A percentile compares a stretch with the other conserved stretches of the same genome.
These are phyloP conservation scores for Aphaenogaster floridana DNA, from an alignment of 1,140 invertebrate species.

Conservation along the genomic window DNA sequence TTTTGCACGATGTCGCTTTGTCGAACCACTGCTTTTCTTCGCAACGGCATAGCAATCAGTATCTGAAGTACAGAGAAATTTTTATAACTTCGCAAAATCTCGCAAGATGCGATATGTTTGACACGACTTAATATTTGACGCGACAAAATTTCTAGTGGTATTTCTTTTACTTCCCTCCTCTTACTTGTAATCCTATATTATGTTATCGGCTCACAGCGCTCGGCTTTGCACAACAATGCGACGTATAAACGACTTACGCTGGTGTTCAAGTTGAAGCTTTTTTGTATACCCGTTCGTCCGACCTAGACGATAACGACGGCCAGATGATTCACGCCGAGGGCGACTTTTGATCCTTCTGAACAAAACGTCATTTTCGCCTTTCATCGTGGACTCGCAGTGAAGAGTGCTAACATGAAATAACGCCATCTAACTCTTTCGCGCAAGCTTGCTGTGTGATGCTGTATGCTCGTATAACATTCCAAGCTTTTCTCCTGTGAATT, in stretches of 20 bases:
- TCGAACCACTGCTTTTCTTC: not conserved
- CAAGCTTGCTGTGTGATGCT: not conserved
- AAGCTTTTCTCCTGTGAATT: not conserved
- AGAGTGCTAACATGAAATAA: not conserved
- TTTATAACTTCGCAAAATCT: not conserved
- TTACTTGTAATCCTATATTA: not conserved
- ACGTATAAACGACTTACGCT: not conserved
- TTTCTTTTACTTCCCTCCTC: no score
- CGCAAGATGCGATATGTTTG: not conserved
- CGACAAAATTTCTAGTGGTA: not conserved
- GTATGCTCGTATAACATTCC: not conserved
- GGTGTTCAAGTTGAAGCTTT: not conserved
- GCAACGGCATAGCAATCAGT: no score
- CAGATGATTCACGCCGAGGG: slow-evolving; percentile 1
- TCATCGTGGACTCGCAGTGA: not conserved
- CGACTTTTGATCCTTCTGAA: not conserved
- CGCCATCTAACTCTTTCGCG: not conserved
- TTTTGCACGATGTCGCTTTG: not conserved
- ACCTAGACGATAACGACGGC: slow-evolving; percentile 18
- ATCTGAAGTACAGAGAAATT: not conserved
- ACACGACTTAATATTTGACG: not conserved
- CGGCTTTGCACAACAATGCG: slow-evolving; percentile 27
- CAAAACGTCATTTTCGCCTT: slow-evolving; percentile 9
- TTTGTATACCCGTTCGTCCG: not conserved
- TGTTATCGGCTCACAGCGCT: not conserved